Percentiles rank a stretch among this genome's conserved stretches.
These are phyloP conservation scores for Melanostoma mellinum DNA, from an alignment of 2,888 invertebrate species.

Conservation along the genomic window DNA sequence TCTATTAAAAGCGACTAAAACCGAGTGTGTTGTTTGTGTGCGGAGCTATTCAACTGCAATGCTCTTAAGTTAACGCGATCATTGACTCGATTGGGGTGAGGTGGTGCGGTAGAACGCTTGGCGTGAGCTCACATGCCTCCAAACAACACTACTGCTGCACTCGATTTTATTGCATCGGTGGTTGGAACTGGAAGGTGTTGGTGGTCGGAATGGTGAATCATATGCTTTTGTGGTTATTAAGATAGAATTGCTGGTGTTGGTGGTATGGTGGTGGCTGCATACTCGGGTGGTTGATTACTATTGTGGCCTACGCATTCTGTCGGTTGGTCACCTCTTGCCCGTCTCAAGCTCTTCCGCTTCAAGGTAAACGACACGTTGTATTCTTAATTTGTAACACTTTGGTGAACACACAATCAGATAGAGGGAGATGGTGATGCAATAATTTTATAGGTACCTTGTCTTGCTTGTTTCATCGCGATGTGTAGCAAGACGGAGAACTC, in stretches of 20 bases:
- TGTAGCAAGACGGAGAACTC: constrained; percentile 25
- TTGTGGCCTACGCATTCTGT: constrained; percentile 59
- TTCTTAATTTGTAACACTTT: constrained; percentile 57
- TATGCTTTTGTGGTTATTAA: constrained; percentile 59
- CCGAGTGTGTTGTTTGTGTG: constrained; percentile 50
- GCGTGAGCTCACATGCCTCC: constrained; percentile 43
- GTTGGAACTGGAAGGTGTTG: constrained; percentile 51
- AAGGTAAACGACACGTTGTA: constrained; percentile 54
- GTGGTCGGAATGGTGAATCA: constrained; percentile 70
- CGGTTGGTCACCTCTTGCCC: constrained; percentile 1
- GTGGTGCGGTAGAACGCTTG: background rate
- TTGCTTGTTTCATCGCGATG: background rate
- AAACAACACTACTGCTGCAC: constrained; percentile 33
- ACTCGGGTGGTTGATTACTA: constrained; percentile 53
- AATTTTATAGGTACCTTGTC: background rate
- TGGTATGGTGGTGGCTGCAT: constrained; percentile 39
- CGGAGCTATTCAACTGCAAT: constrained; percentile 52
- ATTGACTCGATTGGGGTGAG: constrained; percentile 48
- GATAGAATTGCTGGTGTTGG: constrained; percentile 37
- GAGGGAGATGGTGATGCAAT: constrained; percentile 50
- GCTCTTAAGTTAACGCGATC: constrained; percentile 51
- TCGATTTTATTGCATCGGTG: constrained; percentile 55
- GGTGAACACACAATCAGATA: constrained; percentile 23
- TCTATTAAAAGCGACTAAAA: constrained; percentile 68
- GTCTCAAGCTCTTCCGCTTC: constrained; percentile 16